Evolutionary conservation across 1,140 invertebrate genomes (phyloP).

Genomic region (Hesperophylax magnus): DNA sequence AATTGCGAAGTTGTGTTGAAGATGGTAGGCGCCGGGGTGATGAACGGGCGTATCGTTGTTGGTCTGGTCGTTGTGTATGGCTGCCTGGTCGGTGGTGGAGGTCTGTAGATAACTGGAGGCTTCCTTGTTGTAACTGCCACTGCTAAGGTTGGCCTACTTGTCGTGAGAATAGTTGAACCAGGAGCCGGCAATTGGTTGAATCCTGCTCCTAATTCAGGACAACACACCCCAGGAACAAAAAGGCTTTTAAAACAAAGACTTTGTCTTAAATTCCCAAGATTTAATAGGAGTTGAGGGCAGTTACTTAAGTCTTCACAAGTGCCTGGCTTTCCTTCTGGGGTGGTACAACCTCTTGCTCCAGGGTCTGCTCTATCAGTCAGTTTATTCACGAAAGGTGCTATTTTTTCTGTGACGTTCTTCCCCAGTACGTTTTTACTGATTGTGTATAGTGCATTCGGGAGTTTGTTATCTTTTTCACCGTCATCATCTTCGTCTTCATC

Average conservation of each 20-base stretch:
- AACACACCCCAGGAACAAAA: slow-evolving; percentile 93
- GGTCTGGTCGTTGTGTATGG: slow-evolving; percentile 63
- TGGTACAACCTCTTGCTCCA: slow-evolving; percentile 77
- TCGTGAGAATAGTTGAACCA: slow-evolving; percentile 62
- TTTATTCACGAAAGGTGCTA: slow-evolving; percentile 78
- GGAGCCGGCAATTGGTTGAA: slow-evolving; percentile 63
- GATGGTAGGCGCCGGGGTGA: slow-evolving; percentile 55
- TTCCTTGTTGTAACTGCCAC: slow-evolving; percentile 67
- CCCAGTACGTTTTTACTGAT: slow-evolving; percentile 87
- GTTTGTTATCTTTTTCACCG: slow-evolving; percentile 64
- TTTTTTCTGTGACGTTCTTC: slow-evolving; percentile 84
- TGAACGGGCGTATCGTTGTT: slow-evolving; percentile 48
- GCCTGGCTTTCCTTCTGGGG: slow-evolving; percentile 83
- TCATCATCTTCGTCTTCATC: slow-evolving; percentile 61
- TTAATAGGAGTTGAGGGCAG: slow-evolving; percentile 88
- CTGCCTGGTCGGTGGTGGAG: slow-evolving; percentile 63
- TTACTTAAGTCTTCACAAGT: slow-evolving; percentile 90
- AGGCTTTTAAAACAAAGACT: slow-evolving; percentile 93
- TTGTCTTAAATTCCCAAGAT: slow-evolving; percentile 85
- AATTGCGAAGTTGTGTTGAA: slow-evolving; percentile 62
- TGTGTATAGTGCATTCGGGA: slow-evolving; percentile 81
- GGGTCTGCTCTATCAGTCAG: slow-evolving; percentile 58
- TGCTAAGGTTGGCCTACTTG: slow-evolving; percentile 61
- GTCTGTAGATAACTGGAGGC: slow-evolving; percentile 62
- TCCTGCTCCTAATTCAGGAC: slow-evolving; percentile 73